Base-by-base conservation (phyloP, 2,113 vertebrate species). In the Smithornis capensis region DNA sequence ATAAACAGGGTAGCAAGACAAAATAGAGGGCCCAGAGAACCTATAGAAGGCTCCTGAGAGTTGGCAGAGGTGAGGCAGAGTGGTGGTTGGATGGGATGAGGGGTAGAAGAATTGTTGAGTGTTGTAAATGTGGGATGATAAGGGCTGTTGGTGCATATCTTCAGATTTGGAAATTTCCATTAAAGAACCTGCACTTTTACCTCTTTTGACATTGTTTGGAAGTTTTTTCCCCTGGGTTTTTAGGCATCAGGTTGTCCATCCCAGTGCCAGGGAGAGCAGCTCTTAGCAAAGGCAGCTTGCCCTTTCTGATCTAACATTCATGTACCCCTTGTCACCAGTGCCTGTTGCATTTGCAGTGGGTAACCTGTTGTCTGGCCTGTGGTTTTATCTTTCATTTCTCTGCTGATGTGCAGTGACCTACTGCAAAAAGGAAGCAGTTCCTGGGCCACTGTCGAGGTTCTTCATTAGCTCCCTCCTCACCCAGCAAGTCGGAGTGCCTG, bases 401-500 rank as follows among this genome's bases (percentile, higher is more conserved):
- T 87, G 31, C 67, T 21, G 52, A 14, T 55, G n/a, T 17, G 10
- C 31, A 38, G 40, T 0, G 6, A 38, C 25, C 14, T 42, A 15
- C 19, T 10, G 4, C 3, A 6, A 5, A n/a, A 6, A 60, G 38
- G n/a, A 33, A 52, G 8, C 16, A 42, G 40, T 40, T 65, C 28
- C 40, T 40, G 0, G 21, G 53, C 60, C 3, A 0, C 44, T 24
- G 37, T 40, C 69, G 60, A 50, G 29, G 19, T 23, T 60, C 45
- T 50, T 44, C 9, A 1, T 37, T 17, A 27, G 14, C 33, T 57
- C 47, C n/a, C 31, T 55, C 21, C 27, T 84, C 10, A 4, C 53
- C 10, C 4, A 4, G 24, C 0, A 2, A 50, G 17, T 3, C 53
- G 6, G 31, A 60, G 44, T 19, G 17, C 50, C 79, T 1, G 0